A percentile compares a stretch with the other conserved stretches of the same genome.
Evolutionary conservation across 2,797 vertebrate species (phyloP).

Genomic region (Galagoides demidoff): DNA sequence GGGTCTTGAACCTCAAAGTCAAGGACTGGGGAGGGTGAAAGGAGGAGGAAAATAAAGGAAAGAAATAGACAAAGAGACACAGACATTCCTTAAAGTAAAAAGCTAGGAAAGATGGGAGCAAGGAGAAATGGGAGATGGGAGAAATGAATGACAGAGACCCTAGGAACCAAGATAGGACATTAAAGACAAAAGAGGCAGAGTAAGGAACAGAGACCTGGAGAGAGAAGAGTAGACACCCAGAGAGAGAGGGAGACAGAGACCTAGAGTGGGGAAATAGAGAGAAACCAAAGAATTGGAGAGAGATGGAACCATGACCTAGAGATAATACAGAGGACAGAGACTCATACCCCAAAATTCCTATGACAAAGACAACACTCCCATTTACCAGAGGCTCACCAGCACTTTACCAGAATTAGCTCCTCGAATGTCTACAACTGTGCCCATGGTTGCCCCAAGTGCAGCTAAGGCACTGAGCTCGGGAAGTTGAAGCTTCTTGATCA

Average conservation of each 20-base stretch:
- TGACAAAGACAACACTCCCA: too few relatives aligned
- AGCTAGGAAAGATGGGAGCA: too few relatives aligned
- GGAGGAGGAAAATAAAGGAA: background rate
- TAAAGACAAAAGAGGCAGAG: background rate
- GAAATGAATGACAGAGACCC: background rate
- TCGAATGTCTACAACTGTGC: background rate
- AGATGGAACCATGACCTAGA: background rate
- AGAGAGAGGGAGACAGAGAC: background rate
- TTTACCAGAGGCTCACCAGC: background rate
- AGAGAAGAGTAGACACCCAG: background rate
- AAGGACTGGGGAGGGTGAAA: rapidly evolving
- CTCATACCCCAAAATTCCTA: background rate
- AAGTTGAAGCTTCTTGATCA: too few relatives aligned
- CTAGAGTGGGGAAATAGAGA: background rate
- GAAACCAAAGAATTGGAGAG: background rate
- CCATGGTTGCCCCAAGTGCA: rapidly evolving
- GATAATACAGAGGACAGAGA: background rate
- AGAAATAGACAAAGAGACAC: background rate
- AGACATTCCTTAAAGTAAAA: background rate
- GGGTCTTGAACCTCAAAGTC: background rate
- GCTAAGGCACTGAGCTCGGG: background rate
- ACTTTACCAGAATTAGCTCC: rapidly evolving
- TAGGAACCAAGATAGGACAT: background rate
- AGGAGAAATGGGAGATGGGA: too few relatives aligned
- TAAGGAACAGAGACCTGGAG: too few relatives aligned